These are phyloP conservation scores for Tachuris rubrigastra DNA, from an alignment of 2,113 vertebrate genomes.

Conservation along the genomic window DNA sequence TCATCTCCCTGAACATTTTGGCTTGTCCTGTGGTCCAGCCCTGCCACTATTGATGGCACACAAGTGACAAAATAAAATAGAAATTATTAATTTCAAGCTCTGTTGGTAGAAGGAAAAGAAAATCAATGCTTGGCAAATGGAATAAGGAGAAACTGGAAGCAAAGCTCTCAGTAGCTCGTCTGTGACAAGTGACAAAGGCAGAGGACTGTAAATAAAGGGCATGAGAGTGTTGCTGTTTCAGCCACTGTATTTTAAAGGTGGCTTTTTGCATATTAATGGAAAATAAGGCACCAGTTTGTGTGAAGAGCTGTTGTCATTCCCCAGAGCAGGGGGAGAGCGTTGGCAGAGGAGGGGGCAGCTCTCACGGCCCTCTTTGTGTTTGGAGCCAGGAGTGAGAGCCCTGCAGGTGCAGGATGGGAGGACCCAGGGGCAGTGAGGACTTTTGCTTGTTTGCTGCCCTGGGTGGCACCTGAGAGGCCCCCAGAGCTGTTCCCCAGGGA, in stretches of 20 bases:
- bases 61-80: conserved; percentile 15
- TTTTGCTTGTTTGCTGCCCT: not conserved
- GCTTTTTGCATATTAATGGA: not conserved
- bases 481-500: not conserved
- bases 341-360: not conserved
- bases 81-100: conserved; percentile 62
- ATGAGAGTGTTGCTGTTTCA: not conserved
- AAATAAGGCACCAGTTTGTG: not conserved
- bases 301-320: not conserved
- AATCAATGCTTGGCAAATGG: conserved; percentile 56
- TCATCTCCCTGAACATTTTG: not conserved
- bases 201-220: not conserved
- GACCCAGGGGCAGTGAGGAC: rapidly evolving
- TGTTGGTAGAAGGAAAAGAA: conserved; percentile 26
- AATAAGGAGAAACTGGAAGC: not conserved
- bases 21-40: not conserved
- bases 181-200: not conserved
- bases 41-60: not conserved
- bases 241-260: not conserved
- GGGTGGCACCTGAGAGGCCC: not conserved
- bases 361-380: rapidly evolving
- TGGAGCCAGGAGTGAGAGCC: not conserved
- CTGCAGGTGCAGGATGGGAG: not conserved
- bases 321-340: no score
- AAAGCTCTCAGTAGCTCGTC: not conserved